Percentiles rank a stretch among this genome's conserved stretches.
Conservation (phyloP, 64 coral and sea anemone species). For the Catalaphyllia jardinei region DNA sequence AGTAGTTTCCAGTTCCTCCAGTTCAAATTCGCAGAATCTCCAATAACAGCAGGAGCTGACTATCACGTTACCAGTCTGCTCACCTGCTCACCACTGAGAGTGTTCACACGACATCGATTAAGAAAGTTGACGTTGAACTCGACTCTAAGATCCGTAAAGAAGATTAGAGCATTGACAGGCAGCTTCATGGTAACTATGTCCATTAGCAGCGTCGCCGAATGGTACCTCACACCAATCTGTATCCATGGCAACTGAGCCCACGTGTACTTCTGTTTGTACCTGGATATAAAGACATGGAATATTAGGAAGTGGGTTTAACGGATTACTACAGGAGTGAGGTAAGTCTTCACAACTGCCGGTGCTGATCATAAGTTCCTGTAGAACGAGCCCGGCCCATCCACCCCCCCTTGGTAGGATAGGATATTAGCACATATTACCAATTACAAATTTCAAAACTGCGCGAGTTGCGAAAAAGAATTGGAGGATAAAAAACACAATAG, state of each 20-base stretch:
- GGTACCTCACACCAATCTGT: slow-evolving; percentile 95
- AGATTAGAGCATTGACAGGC: slow-evolving; percentile 88
- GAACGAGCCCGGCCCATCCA: too few species aligned
- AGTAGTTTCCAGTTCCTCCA: too few species aligned
- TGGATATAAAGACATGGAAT: neutral
- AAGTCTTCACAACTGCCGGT: too few species aligned
- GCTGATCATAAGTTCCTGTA: neutral
- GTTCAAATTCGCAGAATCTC: too few species aligned
- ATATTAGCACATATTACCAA: too few species aligned
- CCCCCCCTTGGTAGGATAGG: too few species aligned
- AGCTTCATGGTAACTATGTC: slow-evolving; percentile 99
- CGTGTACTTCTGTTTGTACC: slow-evolving; percentile 97
- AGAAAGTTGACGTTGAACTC: slow-evolving; percentile 93
- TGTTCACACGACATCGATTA: slow-evolving; percentile 87
- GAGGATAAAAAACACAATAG: too few species aligned
- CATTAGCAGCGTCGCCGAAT: slow-evolving; percentile 79
- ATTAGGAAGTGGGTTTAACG: neutral
- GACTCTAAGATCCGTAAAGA: slow-evolving; percentile 84
- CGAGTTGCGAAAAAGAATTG: too few species aligned
- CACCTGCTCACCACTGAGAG: slow-evolving; percentile 84
- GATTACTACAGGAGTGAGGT: neutral
- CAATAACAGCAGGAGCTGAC: too few species aligned
- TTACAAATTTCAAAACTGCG: too few species aligned
- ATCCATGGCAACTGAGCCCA: slow-evolving; percentile 99
- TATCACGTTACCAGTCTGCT: neutral